Base-by-base conservation (phyloP, 35 echinoderm and acorn worm genomes). In the Heliocidaris tuberculata region DNA sequence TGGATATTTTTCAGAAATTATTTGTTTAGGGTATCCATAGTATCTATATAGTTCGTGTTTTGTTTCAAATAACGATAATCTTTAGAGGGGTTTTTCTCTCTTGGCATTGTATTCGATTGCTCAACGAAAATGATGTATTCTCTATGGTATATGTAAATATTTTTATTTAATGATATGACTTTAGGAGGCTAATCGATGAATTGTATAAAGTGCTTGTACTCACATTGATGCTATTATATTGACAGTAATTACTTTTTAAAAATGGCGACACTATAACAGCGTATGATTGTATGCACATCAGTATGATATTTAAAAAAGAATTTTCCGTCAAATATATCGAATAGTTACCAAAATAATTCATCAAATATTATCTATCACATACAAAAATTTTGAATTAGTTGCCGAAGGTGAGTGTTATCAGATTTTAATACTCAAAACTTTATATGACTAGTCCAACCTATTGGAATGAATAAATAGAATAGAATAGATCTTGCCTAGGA, bases 141-240 rank as follows among this genome's bases (percentile, higher is more conserved):
- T 78, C 65, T 78, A 78, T 78, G 65, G 65, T 78, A 78, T 78
- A 78, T 78, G 65, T 78, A 78, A 78, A 78, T 78, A 78, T 27
- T 78, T 42, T 78, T 78, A 78, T 78, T 78, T 78, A 78, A 78
- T 78, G 65, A 78, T 78, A 78, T 78, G 65, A 78, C 27, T 27
- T 78, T n/a, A 78, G 65, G 10, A 56, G 52, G 27, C 27, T 78
- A 29, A 78, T 27, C 27, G 65, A 78, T 78, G 65, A 78, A 78
- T n/a, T 78, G 65, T 78, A 78, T 78, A 78, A 78, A 78, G 21
- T 78, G 65, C 65, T 78, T 78, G 65, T 78, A 78, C 65, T 78
- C 65, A 27, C 65, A n/a, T 78, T 78, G 65, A 78, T 78, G 21
- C 65, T 78, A 78, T 78, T 60, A 27, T 78, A n/a, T 78, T 78